phyloP scores from a whole-genome alignment of 2,113 vertebrate species.

The Nannospalax galili region DNA sequence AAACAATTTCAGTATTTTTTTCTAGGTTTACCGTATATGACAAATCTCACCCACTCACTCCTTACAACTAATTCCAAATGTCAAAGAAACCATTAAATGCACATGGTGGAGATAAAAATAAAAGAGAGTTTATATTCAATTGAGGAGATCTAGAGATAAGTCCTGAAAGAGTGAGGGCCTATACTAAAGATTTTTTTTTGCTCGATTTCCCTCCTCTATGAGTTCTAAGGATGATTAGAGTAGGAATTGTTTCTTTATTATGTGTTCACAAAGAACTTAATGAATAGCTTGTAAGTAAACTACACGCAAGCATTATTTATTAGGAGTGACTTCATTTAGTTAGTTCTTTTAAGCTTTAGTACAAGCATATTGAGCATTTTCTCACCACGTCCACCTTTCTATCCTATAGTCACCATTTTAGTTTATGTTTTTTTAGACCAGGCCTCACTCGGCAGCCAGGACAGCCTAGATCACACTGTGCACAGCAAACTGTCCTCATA shows the following conservation, averaged over 20 bases:
- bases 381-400: no score
- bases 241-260: neutral
- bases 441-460: neutral
- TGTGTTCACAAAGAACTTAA: neutral
- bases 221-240: neutral
- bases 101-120: neutral
- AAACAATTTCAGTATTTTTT: neutral
- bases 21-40: neutral
- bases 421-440: neutral
- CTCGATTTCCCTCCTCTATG: neutral
- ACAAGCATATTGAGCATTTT: neutral
- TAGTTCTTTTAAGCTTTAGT: neutral
- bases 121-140: neutral
- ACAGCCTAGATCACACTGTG: neutral
- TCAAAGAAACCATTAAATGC: neutral
- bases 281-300: slow-evolving; percentile 6
- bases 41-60: neutral
- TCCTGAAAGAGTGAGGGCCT: neutral
- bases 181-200: neutral
- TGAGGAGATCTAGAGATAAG: neutral
- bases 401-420: no score
- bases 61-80: neutral
- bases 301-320: neutral
- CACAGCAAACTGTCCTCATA: neutral
- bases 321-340: neutral